Evolutionary conservation across 2,797 vertebrate genomes (phyloP), one percentile per base, ranked within the genome.

Genomic region (Crocodylus rhombifer): DNA sequence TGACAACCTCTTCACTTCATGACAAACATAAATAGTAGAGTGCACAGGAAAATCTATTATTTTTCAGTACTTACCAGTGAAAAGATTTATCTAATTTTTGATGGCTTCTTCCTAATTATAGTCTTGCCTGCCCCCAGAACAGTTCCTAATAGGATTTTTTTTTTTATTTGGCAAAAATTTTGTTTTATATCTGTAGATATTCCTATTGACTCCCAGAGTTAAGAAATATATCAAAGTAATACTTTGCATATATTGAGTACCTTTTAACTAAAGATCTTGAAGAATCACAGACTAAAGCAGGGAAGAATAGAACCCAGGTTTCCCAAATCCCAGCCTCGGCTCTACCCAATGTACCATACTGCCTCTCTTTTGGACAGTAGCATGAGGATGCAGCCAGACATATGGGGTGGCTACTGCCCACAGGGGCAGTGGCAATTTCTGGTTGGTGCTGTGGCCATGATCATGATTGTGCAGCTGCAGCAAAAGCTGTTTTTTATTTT

Each of bases 1-100:
- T 93, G 95, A 94, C 97, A 94, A 74, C 84, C 36, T 77, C 88
- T 87, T 93, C 17, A 65, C 83, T 71, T 89, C 51, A 69, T 1
- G 0, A 69, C 42, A 87, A 90, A 77, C 18, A 61, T 0, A 2
- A 51, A 62, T 69, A 84, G 26, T 8, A 74, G 42, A 51, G 30
- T 81, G 26, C 60, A 17, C 61, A 65, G 91, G 81, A 87, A 79
- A 83, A 71, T 23, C 82, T 63, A 26, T 87, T 12, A 11, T 89
- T 91, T 95, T 86, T 86, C 74, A 80, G 42, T 75, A 65, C n/a
- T 73, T 77, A 65, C 80, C 67, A 91, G 51, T 57, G 79, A 82
- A 93, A 87, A 94, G 16, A 71, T 7, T 88, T 65, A 82, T 87
- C 63, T 4, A 84, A 28, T 84, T 91, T 73, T 77, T 82, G 69